Base-by-base conservation (phyloP, 2,797 vertebrate genomes). In the Sebastiscus albofasciatus region DNA sequence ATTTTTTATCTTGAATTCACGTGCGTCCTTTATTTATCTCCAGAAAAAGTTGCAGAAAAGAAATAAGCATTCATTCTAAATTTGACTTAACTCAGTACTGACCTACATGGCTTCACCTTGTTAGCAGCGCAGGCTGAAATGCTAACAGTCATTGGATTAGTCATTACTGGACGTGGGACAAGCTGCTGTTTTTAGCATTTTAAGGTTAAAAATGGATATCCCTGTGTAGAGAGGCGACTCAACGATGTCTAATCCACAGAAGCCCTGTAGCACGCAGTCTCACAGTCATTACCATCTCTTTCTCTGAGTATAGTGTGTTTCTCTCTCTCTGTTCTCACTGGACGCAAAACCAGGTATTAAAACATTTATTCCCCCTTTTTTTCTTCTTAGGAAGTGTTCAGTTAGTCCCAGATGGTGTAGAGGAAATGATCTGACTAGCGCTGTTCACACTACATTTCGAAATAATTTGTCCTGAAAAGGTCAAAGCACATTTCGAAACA, bases 111-210 rank as follows among this genome's bases (percentile, higher is more conserved):
- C 79, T 77, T 72, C 66, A 79, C 80, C 87, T 81, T 91, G 90
- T 89, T 87, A 88, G 87, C 31, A 62, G 80, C n/a, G 22, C 66
- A 67, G 72, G 33, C 87, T 84, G 68, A 86, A 88, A 89, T 83
- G 74, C 79, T 74, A 56, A 86, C 77, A 87, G 75, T 83, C 79
- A 80, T 81, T 76, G 88, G 91, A 94, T 93, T 90, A 93, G 85
- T 92, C 89, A 93, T 90, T 86, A 85, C 33, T 89, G 82, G 87
- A 89, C 88, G 62, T 39, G 77, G 84, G 85, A 88, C 88, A 81
- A 80, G 89, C 34, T 82, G 79, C 89, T 89, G 89, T 89, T 93
- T 94, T 93, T 92, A 93, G 89, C 81, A 82, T 91, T 90, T 91
- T 82, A 82, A 86, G 83, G 88, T 90, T 89, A 86, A 87, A 93